These are phyloP conservation scores for Lamprotornis superbus DNA, from an alignment of 2,113 vertebrate species.

Conservation along the genomic window DNA sequence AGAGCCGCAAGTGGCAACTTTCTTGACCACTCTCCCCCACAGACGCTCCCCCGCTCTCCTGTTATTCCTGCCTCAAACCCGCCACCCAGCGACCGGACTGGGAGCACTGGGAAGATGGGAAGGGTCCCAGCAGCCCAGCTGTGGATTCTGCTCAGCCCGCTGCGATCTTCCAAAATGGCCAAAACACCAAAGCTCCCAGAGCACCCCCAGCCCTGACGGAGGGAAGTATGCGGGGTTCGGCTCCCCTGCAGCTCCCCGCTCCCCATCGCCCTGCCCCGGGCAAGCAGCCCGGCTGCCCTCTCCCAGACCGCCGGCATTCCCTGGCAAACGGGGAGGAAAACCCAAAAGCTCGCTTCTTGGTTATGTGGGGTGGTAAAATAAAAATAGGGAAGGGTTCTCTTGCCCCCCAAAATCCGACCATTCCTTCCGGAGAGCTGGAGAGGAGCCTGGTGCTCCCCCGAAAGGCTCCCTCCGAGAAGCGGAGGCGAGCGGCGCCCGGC, in stretches of 20 bases:
- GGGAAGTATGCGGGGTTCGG: background rate
- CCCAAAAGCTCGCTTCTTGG: background rate
- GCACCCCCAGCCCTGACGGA: background rate
- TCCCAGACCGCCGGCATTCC: background rate
- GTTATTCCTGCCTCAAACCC: constrained; percentile 59
- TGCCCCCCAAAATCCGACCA: background rate
- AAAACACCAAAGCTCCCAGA: background rate
- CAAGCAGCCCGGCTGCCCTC: background rate
- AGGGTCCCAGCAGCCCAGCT: constrained; percentile 26
- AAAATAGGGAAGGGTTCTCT: background rate
- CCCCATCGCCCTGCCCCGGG: background rate
- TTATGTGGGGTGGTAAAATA: accelerated
- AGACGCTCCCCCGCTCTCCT: background rate
- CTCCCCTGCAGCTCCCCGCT: background rate
- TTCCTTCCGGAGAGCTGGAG: background rate
- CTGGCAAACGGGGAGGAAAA: background rate
- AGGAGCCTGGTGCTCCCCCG: background rate
- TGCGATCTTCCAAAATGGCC: background rate
- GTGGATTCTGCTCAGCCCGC: background rate
- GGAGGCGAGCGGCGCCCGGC: background rate
- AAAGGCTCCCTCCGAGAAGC: background rate
- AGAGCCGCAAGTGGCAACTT: background rate
- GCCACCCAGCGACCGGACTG: constrained; percentile 48
- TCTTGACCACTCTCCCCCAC: background rate
- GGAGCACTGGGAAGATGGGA: background rate